phyloP scores from a whole-genome alignment of 2,113 vertebrate species.

The Gadus chalcogrammus region DNA sequence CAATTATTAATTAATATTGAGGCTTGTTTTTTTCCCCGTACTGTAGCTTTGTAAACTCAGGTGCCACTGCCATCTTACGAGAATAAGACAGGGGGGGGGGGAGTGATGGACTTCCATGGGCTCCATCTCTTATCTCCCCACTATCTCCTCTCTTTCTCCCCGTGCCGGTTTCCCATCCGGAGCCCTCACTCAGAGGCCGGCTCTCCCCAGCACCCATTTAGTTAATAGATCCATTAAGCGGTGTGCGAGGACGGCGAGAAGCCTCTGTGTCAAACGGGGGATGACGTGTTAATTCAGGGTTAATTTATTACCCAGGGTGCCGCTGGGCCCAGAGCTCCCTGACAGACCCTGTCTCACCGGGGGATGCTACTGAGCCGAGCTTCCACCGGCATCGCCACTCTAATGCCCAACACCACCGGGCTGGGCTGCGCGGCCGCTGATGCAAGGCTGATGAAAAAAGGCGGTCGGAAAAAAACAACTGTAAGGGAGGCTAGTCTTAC shows the following conservation, averaged over 20 bases:
- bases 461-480: conserved; percentile 60
- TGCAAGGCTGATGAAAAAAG: conserved; percentile 69
- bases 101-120: background rate
- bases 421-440: conserved; percentile 51
- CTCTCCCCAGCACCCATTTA: conserved; percentile 58
- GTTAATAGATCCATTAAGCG: conserved; percentile 74
- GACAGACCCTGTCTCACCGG: conserved; percentile 60
- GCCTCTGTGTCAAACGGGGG: conserved; percentile 47
- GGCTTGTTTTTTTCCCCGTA: too few relatives aligned
- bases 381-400: conserved; percentile 48
- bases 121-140: too few relatives aligned
- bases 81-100: too few relatives aligned
- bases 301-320: conserved; percentile 69
- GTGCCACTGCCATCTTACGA: too few relatives aligned
- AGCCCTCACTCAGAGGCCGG: conserved; percentile 37
- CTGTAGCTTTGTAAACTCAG: too few relatives aligned
- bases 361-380: conserved; percentile 45
- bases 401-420: conserved; percentile 43
- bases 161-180: background rate
- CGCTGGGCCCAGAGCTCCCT: conserved; percentile 47
- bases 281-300: conserved; percentile 71
- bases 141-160: background rate
- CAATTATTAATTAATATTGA: too few relatives aligned
- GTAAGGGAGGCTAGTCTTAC: conserved; percentile 11
- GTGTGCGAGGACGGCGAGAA: conserved; percentile 49